Conservation (phyloP, 2,113 vertebrate species). For the Orycteropus afer region DNA sequence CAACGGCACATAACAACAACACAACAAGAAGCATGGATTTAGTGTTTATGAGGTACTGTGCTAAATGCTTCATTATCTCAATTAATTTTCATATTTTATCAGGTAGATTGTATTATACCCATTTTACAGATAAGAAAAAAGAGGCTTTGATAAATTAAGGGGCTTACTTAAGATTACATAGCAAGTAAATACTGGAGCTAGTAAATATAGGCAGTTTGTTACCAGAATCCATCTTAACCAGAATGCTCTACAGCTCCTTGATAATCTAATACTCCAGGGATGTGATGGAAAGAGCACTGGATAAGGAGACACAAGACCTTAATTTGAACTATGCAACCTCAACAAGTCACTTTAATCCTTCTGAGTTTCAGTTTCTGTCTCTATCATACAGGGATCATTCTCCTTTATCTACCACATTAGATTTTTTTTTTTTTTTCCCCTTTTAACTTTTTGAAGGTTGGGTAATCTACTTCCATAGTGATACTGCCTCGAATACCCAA, state of each 20-base stretch:
- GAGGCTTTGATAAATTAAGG: not conserved
- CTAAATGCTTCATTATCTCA: conserved; percentile 18
- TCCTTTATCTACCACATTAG: no score
- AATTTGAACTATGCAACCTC: not conserved
- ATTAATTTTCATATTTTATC: not conserved
- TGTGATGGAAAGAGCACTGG: not conserved
- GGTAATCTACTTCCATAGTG: no score
- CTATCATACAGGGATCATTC: not conserved
- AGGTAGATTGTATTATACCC: not conserved
- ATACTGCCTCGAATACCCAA: no score
- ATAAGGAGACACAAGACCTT: not conserved
- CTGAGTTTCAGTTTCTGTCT: not conserved
- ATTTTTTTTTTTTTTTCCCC: no score
- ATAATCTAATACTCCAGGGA: not conserved
- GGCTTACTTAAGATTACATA: not conserved
- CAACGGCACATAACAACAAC: no score
- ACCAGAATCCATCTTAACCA: not conserved
- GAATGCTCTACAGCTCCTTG: not conserved
- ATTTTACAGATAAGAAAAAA: conserved; percentile 15
- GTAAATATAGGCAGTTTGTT: not conserved
- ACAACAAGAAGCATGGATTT: not conserved
- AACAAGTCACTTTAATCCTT: not conserved
- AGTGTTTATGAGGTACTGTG: not conserved
- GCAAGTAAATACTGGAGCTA: not conserved
- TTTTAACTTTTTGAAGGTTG: no score